Conservation (phyloP, 2,113 vertebrate genomes). For the Paralichthys olivaceus region DNA sequence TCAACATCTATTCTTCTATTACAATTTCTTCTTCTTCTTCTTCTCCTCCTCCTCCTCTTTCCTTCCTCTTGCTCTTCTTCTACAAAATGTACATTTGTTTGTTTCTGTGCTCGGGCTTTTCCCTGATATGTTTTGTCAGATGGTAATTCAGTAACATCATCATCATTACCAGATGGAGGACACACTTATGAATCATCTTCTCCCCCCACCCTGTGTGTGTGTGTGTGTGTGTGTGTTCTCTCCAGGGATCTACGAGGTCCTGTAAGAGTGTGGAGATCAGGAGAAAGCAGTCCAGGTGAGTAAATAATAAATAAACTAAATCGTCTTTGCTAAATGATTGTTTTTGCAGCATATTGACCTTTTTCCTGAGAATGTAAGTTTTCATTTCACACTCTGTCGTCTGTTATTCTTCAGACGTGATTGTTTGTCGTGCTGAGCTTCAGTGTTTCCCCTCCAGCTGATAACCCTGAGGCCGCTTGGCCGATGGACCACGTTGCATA, state of each 20-base stretch:
- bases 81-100: conserved; percentile 4
- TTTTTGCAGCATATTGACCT: too few species aligned
- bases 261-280: conserved; percentile 87
- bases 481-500: too few species aligned
- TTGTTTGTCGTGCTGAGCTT: too few species aligned
- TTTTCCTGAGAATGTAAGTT: too few species aligned
- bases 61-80: neutral
- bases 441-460: too few species aligned
- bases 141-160: conserved; percentile 34
- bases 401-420: too few species aligned
- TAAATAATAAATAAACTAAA: too few species aligned
- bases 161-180: conserved; percentile 24
- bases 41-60: neutral
- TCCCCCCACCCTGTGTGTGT: neutral
- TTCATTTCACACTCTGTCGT: too few species aligned
- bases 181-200: conserved; percentile 30
- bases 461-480: too few species aligned
- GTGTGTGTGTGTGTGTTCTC: neutral
- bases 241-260: conserved; percentile 89
- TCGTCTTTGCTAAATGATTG: too few species aligned
- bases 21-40: too few species aligned
- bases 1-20: too few species aligned
- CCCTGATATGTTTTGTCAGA: conserved; percentile 10
- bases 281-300: conserved; percentile 87
- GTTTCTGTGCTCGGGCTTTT: conserved; percentile 21